Base-by-base conservation (phyloP, 2,888 invertebrate genomes). In the Eremobia ochroleuca region DNA sequence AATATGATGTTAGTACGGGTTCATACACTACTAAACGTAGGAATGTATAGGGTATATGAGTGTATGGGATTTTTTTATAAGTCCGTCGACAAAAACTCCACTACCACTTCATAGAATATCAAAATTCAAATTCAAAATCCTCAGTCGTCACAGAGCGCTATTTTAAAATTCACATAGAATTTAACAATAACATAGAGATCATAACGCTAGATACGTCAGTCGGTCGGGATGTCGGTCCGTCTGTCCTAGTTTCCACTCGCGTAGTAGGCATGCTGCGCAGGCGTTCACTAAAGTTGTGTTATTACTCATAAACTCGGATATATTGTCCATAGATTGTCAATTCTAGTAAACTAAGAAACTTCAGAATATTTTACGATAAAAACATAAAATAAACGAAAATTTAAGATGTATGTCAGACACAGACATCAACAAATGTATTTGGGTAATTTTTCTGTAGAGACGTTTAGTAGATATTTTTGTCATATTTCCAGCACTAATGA, bases 241-340 rank as follows among this genome's bases (percentile, higher is more conserved):
- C 73, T 86, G 88, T 84, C 84, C 88, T 86, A 88, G 88, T 88
- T 87, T 81, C 76, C 58, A 77, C 73, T 69, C 68, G 74, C 71
- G 58, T 67, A 69, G 76, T 66, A 81, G 74, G 68, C 69, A 79
- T 40, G 58, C 64, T 82, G 79, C 86, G 83, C 79, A 75, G 74
- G 79, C 83, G 79, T 77, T 69, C 75, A 69, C 82, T 62, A 64
- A 46, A 70, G 65, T 59, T 64, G 28, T 76, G 67, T 76, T 73
- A 77, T 66, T 74, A 75, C 65, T 40, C 43, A 72, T 73, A 73
- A 71, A 71, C 34, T 49, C 25, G 67, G 28, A 73, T 64, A 70
- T 62, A 73, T 49, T 73, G 31, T 66, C 46, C 59, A 74, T 72
- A 73, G 37, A 67, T 61, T 58, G 55, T 28, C 21, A 70, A 70